phyloP scores from a whole-genome alignment of 2,888 invertebrate species.

The Pheosia gnoma region DNA sequence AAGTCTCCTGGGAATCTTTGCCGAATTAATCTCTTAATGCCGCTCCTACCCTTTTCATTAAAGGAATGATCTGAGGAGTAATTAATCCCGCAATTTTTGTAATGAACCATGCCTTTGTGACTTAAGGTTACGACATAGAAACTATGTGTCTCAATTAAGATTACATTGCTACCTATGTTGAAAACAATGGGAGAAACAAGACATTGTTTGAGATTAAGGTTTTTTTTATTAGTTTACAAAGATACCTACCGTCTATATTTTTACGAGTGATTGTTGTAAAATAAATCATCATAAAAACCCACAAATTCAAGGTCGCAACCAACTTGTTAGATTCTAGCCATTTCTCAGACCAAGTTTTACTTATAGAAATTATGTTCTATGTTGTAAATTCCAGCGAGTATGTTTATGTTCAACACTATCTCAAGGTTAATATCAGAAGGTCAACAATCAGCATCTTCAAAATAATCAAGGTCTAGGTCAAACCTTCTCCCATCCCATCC shows the following conservation, averaged over 20 bases:
- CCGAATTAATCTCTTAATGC: constrained; percentile 77
- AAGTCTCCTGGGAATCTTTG: constrained; percentile 69
- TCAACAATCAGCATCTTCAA: background rate
- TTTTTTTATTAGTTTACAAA: no score
- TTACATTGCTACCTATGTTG: background rate
- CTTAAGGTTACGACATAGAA: background rate
- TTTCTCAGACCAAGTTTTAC: background rate
- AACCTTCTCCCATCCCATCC: no score
- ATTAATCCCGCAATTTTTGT: constrained; percentile 60
- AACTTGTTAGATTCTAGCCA: background rate
- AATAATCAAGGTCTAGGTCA: no score
- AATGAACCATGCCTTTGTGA: constrained; percentile 9
- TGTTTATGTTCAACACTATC: background rate
- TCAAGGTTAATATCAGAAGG: constrained; percentile 1
- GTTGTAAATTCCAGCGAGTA: background rate
- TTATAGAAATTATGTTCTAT: background rate
- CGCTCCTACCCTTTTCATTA: constrained; percentile 66
- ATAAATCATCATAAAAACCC: background rate
- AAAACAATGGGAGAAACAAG: no score
- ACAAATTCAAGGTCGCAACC: background rate
- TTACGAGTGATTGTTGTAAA: background rate
- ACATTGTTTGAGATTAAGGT: no score
- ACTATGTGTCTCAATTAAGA: background rate
- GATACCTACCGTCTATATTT: no score
- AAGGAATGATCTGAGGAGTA: constrained; percentile 63